Evolutionary conservation across 23 tunicate genomes (phyloP).

Genomic region (Aplidium turbinatum): DNA sequence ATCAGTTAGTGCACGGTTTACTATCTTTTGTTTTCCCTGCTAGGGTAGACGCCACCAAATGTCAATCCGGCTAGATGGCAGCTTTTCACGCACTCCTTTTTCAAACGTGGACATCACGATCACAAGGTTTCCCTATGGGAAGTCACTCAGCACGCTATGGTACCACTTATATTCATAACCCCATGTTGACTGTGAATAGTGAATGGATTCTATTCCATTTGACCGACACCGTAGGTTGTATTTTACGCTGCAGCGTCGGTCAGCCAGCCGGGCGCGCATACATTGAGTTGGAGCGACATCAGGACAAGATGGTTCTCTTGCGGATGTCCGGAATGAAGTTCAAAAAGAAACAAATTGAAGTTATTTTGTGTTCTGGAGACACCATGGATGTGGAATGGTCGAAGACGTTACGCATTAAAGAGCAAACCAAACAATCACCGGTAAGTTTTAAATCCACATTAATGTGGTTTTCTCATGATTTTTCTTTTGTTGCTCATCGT

Average conservation of each 20-base stretch:
- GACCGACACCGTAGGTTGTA: too few relatives aligned
- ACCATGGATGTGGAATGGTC: slow-evolving; percentile 22
- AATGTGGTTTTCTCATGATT: background rate
- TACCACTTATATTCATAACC: too few relatives aligned
- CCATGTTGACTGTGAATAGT: too few relatives aligned
- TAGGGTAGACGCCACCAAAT: too few relatives aligned
- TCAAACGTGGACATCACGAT: too few relatives aligned
- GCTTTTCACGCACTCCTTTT: too few relatives aligned
- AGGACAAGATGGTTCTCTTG: slow-evolving; percentile 9
- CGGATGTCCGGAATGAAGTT: slow-evolving; percentile 3
- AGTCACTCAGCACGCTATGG: too few relatives aligned
- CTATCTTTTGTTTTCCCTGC: too few relatives aligned
- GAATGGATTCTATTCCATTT: too few relatives aligned
- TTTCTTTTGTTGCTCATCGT: background rate
- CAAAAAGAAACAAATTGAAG: background rate
- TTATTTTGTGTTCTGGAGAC: background rate
- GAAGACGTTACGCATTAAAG: background rate
- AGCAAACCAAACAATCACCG: slow-evolving; percentile 19
- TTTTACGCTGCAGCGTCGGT: slow-evolving; percentile 23
- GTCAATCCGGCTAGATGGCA: too few relatives aligned
- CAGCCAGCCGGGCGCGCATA: slow-evolving; percentile 24
- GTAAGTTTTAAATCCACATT: background rate
- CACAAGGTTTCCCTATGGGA: too few relatives aligned
- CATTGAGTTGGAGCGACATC: background rate
- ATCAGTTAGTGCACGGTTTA: too few relatives aligned